Evolutionary conservation across 2,797 vertebrate species (phyloP).

Genomic region (Pseudochirops corinnae): DNA sequence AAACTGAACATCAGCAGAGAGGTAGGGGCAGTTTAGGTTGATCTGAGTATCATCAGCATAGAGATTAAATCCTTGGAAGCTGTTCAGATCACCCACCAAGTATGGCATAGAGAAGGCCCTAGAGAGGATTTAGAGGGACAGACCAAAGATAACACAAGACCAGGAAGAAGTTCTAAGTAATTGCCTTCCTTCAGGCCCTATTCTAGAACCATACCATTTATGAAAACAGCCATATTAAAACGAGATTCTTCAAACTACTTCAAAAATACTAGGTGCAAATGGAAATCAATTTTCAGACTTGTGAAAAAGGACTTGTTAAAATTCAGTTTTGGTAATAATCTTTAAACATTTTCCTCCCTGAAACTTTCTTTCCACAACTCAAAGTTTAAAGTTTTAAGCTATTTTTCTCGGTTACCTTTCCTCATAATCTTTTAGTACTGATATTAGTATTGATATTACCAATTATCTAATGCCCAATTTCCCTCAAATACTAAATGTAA

Average conservation of each 20-base stretch:
- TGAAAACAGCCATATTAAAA: background rate
- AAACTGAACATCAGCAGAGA: background rate
- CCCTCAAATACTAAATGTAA: background rate
- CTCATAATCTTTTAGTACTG: background rate
- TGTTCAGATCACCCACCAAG: background rate
- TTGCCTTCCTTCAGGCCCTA: background rate
- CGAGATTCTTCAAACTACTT: background rate
- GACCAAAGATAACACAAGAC: background rate
- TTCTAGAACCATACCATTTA: background rate
- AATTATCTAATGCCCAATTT: background rate
- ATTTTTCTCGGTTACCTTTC: background rate
- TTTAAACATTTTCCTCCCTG: background rate
- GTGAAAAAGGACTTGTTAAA: background rate
- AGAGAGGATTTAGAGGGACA: background rate
- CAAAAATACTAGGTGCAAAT: background rate
- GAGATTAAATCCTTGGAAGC: background rate
- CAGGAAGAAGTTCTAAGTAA: background rate
- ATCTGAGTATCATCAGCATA: background rate
- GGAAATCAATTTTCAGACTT: background rate
- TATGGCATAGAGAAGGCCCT: background rate
- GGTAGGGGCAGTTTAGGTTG: fast-evolving
- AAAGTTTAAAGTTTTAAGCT: background rate
- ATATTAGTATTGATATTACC: background rate
- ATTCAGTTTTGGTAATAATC: background rate
- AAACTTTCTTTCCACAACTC: background rate